Conservation (phyloP, 2,888 invertebrate genomes). For the Plemyria rubiginata region DNA sequence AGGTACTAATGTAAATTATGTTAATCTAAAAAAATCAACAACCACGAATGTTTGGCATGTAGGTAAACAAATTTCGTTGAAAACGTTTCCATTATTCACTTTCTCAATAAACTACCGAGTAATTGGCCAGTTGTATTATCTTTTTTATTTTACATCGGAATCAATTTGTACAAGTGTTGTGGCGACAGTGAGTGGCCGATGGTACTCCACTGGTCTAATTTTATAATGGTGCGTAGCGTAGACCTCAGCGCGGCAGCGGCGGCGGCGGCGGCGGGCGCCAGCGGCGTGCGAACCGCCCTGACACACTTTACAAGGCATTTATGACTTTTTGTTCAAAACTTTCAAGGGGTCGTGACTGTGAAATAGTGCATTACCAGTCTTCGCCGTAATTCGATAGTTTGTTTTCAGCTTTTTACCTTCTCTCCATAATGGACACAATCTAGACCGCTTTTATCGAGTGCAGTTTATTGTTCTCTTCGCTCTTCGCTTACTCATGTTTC, state of each 20-base stretch:
- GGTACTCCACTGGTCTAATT: conserved; percentile 68
- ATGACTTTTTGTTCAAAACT: conserved; percentile 70
- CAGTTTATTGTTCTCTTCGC: conserved; percentile 20
- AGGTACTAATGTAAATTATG: neutral
- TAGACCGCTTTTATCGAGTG: conserved; percentile 38
- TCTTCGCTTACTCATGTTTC: conserved; percentile 50
- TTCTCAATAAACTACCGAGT: conserved; percentile 30
- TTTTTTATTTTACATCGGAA: conserved; percentile 54
- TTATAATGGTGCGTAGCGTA: conserved; percentile 60
- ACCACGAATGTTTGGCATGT: conserved; percentile 9
- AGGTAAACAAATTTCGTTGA: conserved; percentile 11
- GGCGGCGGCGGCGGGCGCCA: conserved; percentile 37
- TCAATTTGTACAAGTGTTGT: conserved; percentile 66
- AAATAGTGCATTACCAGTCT: conserved; percentile 73
- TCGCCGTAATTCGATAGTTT: conserved; percentile 61
- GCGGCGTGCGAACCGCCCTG: conserved; percentile 76
- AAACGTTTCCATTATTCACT: conserved; percentile 25
- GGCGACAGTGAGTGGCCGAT: conserved; percentile 47
- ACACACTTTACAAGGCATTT: conserved; percentile 65
- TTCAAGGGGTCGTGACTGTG: conserved; percentile 77
- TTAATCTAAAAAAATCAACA: neutral
- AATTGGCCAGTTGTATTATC: conserved; percentile 40
- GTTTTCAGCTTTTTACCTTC: conserved; percentile 58
- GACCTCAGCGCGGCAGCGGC: conserved; percentile 39
- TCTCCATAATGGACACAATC: conserved; percentile 61